Base-by-base conservation (phyloP, 2,888 invertebrate species). In the Patella depressa region DNA sequence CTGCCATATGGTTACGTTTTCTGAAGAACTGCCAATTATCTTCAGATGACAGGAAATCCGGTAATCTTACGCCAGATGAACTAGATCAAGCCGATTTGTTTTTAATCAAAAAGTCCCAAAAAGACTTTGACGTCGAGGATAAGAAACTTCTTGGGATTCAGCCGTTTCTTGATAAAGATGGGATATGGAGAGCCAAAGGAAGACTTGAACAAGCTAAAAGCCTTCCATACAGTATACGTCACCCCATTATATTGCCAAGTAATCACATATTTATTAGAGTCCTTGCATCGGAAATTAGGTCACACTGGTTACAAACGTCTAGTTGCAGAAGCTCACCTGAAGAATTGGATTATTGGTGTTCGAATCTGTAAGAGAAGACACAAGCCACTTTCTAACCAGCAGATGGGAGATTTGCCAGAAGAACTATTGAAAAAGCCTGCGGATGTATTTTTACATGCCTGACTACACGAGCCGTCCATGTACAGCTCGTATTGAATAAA, bases 391-490 rank as follows among this genome's bases (percentile, higher is more conserved):
- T 65, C 17, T 3, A 19, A n/a, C 12, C 65, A 65, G 4, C 12
- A 65, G 17, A 65, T 65, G 65, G 65, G 65, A 65, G n/a, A 19
- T n/a, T 65, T 65, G 57, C 17, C 15, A 57, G 17, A n/a, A 57
- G n/a, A 57, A 15, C 45, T 7, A 45, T 45, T 45, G 45, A 45
- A 45, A 45, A 45, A 45, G 45, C 45, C 45, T 45, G 7, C n/a
- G 65, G 65, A 65, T 65, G 65, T 65, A 65, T 65, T 65, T 65
- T 65, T 65, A 19, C 65, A 15, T 65, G 65, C 19, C 19, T 65
- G n/a, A n/a, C n/a, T n/a, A n/a, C n/a, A n/a, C n/a, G n/a, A n/a
- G n/a, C n/a, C n/a, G n/a, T n/a, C n/a, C n/a, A n/a, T n/a, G n/a
- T n/a, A n/a, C n/a, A n/a, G n/a, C n/a, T n/a, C n/a, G n/a, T n/a